Conservation (phyloP, 1,140 invertebrate genomes). For the Platyscapa corneri region DNA sequence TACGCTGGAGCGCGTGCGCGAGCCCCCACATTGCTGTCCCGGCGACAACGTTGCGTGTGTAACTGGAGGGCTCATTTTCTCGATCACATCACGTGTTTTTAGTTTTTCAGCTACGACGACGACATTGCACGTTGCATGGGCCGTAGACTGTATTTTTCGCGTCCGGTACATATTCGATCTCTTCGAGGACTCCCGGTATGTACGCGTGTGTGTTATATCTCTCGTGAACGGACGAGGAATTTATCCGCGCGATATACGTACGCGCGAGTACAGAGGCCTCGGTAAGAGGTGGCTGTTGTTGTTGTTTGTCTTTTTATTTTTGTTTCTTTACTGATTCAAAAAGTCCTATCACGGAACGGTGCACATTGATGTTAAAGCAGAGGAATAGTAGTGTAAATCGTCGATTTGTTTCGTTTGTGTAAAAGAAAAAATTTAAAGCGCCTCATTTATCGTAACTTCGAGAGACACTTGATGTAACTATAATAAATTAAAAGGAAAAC, state of each 20-base stretch:
- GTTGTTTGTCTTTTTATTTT: background rate
- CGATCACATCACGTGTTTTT: background rate
- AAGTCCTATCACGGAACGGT: background rate
- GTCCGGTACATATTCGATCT: background rate
- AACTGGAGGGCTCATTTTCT: background rate
- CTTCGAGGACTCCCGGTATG: background rate
- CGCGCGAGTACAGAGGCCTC: background rate
- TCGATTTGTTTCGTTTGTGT: conserved; percentile 32
- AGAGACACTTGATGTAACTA: background rate
- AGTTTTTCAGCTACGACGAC: background rate
- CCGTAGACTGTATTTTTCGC: background rate
- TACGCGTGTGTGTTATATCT: conserved; percentile 28
- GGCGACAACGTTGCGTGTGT: background rate
- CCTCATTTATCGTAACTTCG: background rate
- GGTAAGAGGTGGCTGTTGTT: background rate
- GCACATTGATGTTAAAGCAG: background rate
- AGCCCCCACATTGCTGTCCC: conserved; percentile 34
- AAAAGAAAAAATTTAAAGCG: conserved; percentile 2
- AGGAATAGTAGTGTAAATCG: background rate
- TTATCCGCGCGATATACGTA: conserved; percentile 5
- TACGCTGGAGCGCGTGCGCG: conserved; percentile 49
- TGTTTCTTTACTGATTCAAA: background rate
- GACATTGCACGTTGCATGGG: background rate
- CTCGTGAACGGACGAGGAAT: conserved; percentile 8
- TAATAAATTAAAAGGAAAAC: background rate